Evolutionary conservation across 2,888 invertebrate species (phyloP), one percentile per base, ranked within the genome.

Genomic region (Epirrita christyi): DNA sequence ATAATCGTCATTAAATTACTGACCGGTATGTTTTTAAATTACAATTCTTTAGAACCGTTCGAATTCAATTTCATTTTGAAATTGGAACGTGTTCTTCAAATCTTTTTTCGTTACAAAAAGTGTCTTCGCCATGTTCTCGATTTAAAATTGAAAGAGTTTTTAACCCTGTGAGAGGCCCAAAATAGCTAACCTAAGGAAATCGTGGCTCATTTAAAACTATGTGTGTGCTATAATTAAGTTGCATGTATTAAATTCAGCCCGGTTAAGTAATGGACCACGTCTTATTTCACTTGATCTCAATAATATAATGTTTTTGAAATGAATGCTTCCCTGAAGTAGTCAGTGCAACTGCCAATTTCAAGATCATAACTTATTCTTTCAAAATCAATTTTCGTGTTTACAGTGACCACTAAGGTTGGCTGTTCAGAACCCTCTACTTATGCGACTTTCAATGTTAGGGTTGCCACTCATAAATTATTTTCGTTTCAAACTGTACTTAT

Each of bases 311-410:
- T 72, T 71, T 67, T 40, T 71, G 69, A 68, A 71, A 72, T 78
- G 85, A 85, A 81, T 79, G 75, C 81, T 88, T 87, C 86, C 78
- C 63, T 85, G 86, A 89, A 86, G 59, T 72, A 70, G 32, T 21
- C 21, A 75, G n/a, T n/a, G 71, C 70, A 75, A 75, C 72, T 68
- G 61, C 66, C 69, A 78, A 71, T 75, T 70, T 71, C 64, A 69
- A 67, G 70, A 68, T 74, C 77, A 72, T 81, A 81, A 76, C 70
- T 82, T 80, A 82, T 75, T 78, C 73, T 67, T 84, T 86, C 80
- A 85, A 86, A 90, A 89, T 90, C 89, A 90, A 90, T 90, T 90
- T 89, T 84, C 87, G 80, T 87, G 85, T 89, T 88, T 88, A 85
- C 84, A 83, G 82, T 83, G 83, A 79, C 75, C 81, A 78, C 76